These are phyloP conservation scores for Drosophila punjabiensis DNA, from an alignment of 1,140 invertebrate genomes.

Conservation along the genomic window DNA sequence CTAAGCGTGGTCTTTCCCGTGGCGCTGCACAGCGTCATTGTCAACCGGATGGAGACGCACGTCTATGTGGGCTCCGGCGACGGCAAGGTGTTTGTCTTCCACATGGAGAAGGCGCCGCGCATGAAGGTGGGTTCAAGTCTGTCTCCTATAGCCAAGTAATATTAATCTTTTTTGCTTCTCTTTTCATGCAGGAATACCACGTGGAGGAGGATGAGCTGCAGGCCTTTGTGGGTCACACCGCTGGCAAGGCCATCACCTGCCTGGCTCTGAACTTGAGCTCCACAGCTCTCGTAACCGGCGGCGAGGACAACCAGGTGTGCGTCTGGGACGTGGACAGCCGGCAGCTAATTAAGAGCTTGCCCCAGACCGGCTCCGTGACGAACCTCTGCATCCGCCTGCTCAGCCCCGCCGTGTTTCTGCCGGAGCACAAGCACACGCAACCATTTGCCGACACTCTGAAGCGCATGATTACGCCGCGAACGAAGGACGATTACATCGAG, in stretches of 20 bases:
- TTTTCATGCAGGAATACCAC: conserved; percentile 86
- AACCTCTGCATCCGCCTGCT: conserved; percentile 88
- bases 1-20: conserved; percentile 91
- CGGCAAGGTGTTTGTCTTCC: conserved; percentile 90
- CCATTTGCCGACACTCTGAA: conserved; percentile 84
- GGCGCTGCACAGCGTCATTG: conserved; percentile 89
- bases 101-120: conserved; percentile 89
- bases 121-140: conserved; percentile 67
- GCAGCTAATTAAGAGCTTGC: conserved; percentile 89
- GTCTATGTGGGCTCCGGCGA: conserved; percentile 90
- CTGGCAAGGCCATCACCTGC: conserved; percentile 87
- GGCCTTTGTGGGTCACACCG: conserved; percentile 89
- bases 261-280: conserved; percentile 91
- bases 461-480: conserved; percentile 68
- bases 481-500: conserved; percentile 63
- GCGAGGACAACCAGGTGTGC: conserved; percentile 90
- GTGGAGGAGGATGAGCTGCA: conserved; percentile 85
- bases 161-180: conserved; percentile 40
- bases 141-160: neutral
- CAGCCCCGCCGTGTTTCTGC: conserved; percentile 85
- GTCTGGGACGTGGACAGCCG: conserved; percentile 92
- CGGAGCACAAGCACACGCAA: conserved; percentile 83
- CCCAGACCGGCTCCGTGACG: conserved; percentile 90
- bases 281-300: conserved; percentile 90
- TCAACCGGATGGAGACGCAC: conserved; percentile 90